phyloP scores from a whole-genome alignment of 1,140 invertebrate genomes.

The Gonatopus flavifemur region DNA sequence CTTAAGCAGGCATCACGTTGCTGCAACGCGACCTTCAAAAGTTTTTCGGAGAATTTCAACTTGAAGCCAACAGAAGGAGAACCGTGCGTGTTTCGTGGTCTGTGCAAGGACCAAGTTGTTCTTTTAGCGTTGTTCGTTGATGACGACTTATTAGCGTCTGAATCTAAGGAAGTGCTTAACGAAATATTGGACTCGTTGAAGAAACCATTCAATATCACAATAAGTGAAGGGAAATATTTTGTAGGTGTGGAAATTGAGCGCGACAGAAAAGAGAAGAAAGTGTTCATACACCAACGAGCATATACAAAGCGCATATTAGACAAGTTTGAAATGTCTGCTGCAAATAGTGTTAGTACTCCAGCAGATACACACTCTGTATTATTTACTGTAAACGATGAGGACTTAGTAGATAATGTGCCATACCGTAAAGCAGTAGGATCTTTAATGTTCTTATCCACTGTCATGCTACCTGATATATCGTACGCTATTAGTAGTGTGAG shows the following conservation, averaged over 20 bases:
- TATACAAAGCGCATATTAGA: constrained; percentile 33
- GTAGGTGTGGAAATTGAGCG: constrained; percentile 1
- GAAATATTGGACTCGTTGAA: neutral
- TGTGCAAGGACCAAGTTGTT: neutral
- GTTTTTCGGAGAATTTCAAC: no score
- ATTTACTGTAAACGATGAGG: constrained; percentile 1
- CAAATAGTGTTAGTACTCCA: constrained; percentile 32
- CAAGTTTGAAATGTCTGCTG: constrained; percentile 35
- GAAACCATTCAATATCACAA: neutral
- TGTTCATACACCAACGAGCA: constrained; percentile 31
- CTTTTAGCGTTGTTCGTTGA: neutral
- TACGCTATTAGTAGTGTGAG: neutral
- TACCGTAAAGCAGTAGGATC: constrained; percentile 44
- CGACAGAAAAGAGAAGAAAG: neutral
- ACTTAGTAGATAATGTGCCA: constrained; percentile 18
- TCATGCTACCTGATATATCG: neutral
- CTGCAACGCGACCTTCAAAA: neutral
- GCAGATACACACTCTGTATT: constrained; percentile 4
- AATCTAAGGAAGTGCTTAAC: neutral
- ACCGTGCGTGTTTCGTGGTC: no score
- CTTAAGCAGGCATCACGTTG: neutral
- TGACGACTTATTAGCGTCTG: neutral
- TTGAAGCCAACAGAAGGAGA: no score
- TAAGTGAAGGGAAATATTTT: neutral
- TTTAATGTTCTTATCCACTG: constrained; percentile 41